A percentile compares a stretch with the other conserved stretches of the same genome.
Conservation (phyloP, 2,113 vertebrate genomes). For the Megaceryle maxima region DNA sequence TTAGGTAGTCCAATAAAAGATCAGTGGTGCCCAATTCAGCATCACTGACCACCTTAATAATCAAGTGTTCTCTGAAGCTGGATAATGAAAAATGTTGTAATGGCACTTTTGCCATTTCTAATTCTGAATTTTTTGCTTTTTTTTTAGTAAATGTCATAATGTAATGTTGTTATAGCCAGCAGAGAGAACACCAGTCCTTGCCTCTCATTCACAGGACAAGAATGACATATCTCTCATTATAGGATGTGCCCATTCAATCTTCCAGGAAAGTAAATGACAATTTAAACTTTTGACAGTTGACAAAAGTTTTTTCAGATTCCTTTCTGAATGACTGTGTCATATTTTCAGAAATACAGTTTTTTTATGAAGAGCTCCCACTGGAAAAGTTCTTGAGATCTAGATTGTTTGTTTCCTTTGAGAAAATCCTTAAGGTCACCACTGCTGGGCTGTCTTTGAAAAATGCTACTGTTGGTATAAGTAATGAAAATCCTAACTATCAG, state of each 20-base stretch:
- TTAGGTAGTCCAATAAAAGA: background rate
- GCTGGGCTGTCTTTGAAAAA: background rate
- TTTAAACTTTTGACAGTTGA: background rate
- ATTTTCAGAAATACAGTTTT: background rate
- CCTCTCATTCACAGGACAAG: background rate
- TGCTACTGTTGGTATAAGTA: background rate
- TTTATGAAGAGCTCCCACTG: background rate
- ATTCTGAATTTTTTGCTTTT: background rate
- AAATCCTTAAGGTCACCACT: background rate
- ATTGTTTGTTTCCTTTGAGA: background rate
- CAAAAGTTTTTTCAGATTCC: background rate
- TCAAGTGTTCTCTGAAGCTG: background rate
- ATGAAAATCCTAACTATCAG: background rate
- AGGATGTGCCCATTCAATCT: background rate
- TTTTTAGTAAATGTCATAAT: background rate
- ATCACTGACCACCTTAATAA: background rate
- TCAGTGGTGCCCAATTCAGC: background rate
- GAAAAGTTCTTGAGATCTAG: background rate
- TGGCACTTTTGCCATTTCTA: background rate
- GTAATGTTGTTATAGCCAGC: background rate
- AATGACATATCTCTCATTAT: background rate
- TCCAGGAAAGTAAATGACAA: background rate
- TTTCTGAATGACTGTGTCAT: background rate
- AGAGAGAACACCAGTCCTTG: background rate
- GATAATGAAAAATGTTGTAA: background rate